Conservation (phyloP, 2,797 vertebrate species). For the Sebastes elongatus region DNA sequence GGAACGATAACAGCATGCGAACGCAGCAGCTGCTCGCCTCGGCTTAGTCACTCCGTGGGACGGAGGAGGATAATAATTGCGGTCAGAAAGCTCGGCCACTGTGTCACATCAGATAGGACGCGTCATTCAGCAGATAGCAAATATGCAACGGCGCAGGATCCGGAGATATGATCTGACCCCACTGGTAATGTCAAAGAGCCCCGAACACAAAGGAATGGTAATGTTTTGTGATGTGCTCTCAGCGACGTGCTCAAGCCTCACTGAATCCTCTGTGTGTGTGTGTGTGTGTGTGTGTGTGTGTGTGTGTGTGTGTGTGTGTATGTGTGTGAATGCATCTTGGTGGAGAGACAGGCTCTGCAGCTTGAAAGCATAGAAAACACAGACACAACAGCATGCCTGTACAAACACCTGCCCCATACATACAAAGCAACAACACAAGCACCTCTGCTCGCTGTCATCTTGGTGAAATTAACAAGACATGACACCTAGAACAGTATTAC, state of each 20-base stretch:
- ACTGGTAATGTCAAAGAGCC: constrained; percentile 39
- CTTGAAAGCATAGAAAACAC: constrained; percentile 34
- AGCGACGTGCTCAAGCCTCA: constrained; percentile 27
- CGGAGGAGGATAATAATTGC: constrained; percentile 54
- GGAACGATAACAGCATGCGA: constrained; percentile 60
- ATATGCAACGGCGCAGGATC: constrained; percentile 35
- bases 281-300: background rate
- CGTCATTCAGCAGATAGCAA: constrained; percentile 44
- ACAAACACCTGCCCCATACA: constrained; percentile 27
- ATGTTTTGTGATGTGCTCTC: constrained; percentile 51
- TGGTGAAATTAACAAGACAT: background rate
- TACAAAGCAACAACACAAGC: constrained; percentile 4
- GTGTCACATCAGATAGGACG: constrained; percentile 68
- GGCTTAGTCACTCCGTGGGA: constrained; percentile 56
- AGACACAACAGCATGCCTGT: constrained; percentile 49
- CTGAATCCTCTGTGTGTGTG: constrained; percentile 19
- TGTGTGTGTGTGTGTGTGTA: background rate
- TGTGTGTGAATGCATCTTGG: background rate
- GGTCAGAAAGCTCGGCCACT: constrained; percentile 30
- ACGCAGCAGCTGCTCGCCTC: constrained; percentile 61
- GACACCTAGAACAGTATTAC: background rate
- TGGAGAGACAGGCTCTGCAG: constrained; percentile 25
- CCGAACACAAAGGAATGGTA: constrained; percentile 26
- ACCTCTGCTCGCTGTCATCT: background rate
- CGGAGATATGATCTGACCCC: constrained; percentile 63